Evolutionary conservation across 2,113 vertebrate species (phyloP).

Genomic region (Epinephelus lanceolatus): DNA sequence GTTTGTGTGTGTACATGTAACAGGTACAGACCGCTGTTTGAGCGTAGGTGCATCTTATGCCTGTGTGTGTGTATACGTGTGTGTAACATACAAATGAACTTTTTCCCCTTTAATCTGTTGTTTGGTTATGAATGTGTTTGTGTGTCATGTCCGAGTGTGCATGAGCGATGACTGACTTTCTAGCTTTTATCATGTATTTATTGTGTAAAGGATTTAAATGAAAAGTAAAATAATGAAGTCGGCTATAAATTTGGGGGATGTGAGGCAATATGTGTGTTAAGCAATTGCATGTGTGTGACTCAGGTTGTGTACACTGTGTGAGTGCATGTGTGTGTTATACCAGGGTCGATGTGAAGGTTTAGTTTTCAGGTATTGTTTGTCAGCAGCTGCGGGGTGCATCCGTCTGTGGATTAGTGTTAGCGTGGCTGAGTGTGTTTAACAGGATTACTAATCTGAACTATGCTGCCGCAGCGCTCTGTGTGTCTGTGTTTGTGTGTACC

Average conservation of each 20-base stretch:
- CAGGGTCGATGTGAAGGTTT: slow-evolving; percentile 31
- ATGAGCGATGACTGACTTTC: too few species aligned
- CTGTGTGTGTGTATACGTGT: background rate
- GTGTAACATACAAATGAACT: background rate
- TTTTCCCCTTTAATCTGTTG: background rate
- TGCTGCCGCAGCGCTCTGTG: slow-evolving; percentile 30
- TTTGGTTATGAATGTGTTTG: background rate
- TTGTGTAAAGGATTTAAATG: background rate
- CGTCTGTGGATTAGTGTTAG: slow-evolving; percentile 71
- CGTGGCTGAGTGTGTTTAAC: slow-evolving; percentile 73
- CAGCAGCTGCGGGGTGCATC: slow-evolving; percentile 47
- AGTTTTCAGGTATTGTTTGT: slow-evolving; percentile 55
- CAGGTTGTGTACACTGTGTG: background rate
- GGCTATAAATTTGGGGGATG: background rate
- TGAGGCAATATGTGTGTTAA: background rate
- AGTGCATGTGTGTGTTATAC: background rate
- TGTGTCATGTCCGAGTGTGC: background rate
- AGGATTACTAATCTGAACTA: slow-evolving; percentile 80
- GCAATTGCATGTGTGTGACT: background rate
- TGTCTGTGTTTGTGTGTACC: slow-evolving; percentile 20
- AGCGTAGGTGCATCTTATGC: background rate
- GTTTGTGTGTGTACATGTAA: background rate
- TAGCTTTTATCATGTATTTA: too few species aligned
- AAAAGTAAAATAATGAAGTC: background rate
- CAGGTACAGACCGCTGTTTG: background rate